Evolutionary conservation across 2,113 vertebrate species (phyloP).

Genomic region (Grammomys dolichurus): DNA sequence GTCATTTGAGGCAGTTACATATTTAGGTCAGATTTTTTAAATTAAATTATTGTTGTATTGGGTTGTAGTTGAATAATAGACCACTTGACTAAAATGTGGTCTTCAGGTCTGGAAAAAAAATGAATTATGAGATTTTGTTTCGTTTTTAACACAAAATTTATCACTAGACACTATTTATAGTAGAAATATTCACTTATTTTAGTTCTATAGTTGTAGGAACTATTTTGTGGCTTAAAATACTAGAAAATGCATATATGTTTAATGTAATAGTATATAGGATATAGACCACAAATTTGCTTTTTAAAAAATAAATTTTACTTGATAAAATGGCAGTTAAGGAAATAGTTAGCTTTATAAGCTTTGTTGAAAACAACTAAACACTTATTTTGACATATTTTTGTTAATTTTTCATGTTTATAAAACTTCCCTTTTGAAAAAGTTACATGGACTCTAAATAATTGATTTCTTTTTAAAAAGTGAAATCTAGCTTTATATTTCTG

Average conservation of each 20-base stretch:
- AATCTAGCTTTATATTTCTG: slow-evolving; percentile 14
- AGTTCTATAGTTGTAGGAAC: background rate
- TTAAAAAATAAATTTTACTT: slow-evolving; percentile 50
- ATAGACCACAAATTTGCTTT: background rate
- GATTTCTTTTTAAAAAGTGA: slow-evolving; percentile 24
- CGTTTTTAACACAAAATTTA: slow-evolving; percentile 32
- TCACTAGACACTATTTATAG: background rate
- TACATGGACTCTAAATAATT: slow-evolving; percentile 10
- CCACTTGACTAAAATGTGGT: background rate
- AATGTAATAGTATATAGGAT: background rate
- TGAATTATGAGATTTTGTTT: background rate
- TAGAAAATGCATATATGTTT: background rate
- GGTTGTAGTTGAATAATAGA: background rate
- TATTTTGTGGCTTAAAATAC: slow-evolving; percentile 48
- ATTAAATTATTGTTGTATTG: slow-evolving; percentile 23
- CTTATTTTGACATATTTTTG: slow-evolving; percentile 53
- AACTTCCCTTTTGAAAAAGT: background rate
- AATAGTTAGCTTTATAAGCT: slow-evolving; percentile 30
- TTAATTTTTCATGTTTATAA: slow-evolving; percentile 14
- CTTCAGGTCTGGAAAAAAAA: background rate
- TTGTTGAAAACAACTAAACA: slow-evolving; percentile 20
- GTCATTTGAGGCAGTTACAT: background rate
- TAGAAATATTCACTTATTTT: background rate
- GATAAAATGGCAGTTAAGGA: background rate
- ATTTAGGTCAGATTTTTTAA: background rate